phyloP scores from a whole-genome alignment of 1,140 invertebrate species.

The Macrosteles quadrilineatus region DNA sequence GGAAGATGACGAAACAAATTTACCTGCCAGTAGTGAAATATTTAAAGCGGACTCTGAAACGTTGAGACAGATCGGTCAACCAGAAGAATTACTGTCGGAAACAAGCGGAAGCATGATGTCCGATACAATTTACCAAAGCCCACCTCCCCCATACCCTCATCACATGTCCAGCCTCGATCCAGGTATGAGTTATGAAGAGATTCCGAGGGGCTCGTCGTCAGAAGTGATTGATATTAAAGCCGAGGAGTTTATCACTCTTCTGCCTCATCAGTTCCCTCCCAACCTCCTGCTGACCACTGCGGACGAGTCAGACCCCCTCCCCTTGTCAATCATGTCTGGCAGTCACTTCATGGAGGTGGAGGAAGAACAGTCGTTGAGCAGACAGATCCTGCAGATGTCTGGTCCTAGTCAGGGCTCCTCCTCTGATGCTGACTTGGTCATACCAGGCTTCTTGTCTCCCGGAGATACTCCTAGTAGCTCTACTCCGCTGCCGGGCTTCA shows the following conservation, averaged over 20 bases:
- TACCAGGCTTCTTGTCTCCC: constrained; percentile 25
- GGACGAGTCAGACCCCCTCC: background rate
- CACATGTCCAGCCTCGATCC: background rate
- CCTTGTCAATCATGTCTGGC: background rate
- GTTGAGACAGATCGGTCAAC: background rate
- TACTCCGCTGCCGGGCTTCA: constrained; percentile 38
- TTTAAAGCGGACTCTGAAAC: background rate
- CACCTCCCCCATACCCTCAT: constrained; percentile 21
- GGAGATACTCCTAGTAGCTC: constrained; percentile 31
- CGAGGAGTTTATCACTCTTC: constrained; percentile 1
- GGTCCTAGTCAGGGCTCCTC: constrained; percentile 26
- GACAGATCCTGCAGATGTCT: constrained; percentile 23
- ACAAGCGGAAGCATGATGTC: constrained; percentile 17
- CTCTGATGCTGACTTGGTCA: constrained; percentile 30
- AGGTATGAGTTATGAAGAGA: background rate
- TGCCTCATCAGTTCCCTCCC: constrained; percentile 13
- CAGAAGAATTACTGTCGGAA: constrained; percentile 21
- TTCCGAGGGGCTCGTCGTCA: background rate
- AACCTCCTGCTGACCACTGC: background rate
- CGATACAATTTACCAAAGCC: constrained; percentile 23
- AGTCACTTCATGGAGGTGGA: constrained; percentile 18
- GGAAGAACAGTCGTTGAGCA: constrained; percentile 9
- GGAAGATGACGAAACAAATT: background rate
- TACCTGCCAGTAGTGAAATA: constrained; percentile 10
- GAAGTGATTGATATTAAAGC: constrained; percentile 20